Base-by-base conservation (phyloP, 2,797 vertebrate genomes). In the Karalla daura region DNA sequence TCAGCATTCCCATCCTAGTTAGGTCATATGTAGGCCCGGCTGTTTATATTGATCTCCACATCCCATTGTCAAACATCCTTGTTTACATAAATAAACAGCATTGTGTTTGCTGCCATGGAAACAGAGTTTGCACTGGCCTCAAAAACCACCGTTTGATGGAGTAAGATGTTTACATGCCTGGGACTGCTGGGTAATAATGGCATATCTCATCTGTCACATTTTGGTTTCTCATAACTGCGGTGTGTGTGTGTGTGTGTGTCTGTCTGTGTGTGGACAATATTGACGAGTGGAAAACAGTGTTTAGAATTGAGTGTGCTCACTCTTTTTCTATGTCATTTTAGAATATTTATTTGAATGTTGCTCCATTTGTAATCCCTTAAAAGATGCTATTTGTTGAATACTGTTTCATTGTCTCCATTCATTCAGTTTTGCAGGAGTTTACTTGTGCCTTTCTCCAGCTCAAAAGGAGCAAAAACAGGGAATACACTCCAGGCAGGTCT, bases 41-140 rank as follows among this genome's bases (percentile, higher is more conserved):
- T 88, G 76, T 88, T 85, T 74, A 51, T 77, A 74, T 80, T 78
- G 83, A 86, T 86, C 73, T 76, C 64, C 67, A 63, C 63, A 70
- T 85, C 78, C 83, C 65, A 67, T 89, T 63, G 76, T 64, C 83
- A 86, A 88, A 89, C 77, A 86, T 3, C 52, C 73, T 55, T 85
- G 81, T 90, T 91, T 87, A 85, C 86, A 90, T 84, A 78, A 81
- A 87, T 80, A 86, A 88, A 85, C 80, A 85, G 59, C 69, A 51
- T 70, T 77, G 30, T 67, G 79, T 78, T 88, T 78, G 85, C 78
- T 81, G 75, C 80, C 53, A 85, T 82, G 76, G 85, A 77, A 78
- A 89, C 85, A 23, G 60, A 61, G 78, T 85, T 82, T 86, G 62
- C 79, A 63, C 79, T 77, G 76, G 63, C 61, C 36, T 25, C 63